Conservation (phyloP, 2,797 vertebrate species). For the Carcharodon carcharias region DNA sequence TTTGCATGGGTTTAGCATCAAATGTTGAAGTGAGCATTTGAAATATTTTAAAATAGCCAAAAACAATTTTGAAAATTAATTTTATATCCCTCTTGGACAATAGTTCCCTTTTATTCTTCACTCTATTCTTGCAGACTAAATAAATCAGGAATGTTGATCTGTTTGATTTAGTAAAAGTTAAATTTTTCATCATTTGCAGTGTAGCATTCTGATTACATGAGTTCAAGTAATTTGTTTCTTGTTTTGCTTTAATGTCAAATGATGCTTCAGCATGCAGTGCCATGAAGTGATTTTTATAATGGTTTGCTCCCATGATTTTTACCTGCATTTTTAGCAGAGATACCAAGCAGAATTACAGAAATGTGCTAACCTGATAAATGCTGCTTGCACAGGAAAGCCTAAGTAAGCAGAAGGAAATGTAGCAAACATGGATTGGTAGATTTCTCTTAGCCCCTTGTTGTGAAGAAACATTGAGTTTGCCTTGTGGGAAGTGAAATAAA, state of each 20-base stretch:
- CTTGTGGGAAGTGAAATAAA: neutral
- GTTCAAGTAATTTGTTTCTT: neutral
- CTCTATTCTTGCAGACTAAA: neutral
- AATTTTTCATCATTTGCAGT: neutral
- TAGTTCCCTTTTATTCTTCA: neutral
- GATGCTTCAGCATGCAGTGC: neutral
- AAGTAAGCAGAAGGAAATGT: neutral
- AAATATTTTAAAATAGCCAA: neutral
- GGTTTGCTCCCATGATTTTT: neutral
- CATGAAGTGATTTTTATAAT: neutral
- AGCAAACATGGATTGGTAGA: neutral
- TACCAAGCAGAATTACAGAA: neutral
- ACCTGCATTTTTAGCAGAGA: neutral
- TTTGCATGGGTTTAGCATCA: neutral
- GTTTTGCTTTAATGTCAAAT: neutral
- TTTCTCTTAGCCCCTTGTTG: neutral
- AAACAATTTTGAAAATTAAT: neutral
- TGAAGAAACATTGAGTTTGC: neutral
- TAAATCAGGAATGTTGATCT: neutral
- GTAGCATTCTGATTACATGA: neutral
- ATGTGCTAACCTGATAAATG: neutral
- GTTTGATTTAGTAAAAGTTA: neutral
- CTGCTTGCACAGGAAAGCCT: neutral
- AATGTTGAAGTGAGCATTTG: neutral
- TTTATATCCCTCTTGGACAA: neutral